These are phyloP conservation scores for Leuctra nigra DNA, from an alignment of 2,888 invertebrate species.

Conservation along the genomic window DNA sequence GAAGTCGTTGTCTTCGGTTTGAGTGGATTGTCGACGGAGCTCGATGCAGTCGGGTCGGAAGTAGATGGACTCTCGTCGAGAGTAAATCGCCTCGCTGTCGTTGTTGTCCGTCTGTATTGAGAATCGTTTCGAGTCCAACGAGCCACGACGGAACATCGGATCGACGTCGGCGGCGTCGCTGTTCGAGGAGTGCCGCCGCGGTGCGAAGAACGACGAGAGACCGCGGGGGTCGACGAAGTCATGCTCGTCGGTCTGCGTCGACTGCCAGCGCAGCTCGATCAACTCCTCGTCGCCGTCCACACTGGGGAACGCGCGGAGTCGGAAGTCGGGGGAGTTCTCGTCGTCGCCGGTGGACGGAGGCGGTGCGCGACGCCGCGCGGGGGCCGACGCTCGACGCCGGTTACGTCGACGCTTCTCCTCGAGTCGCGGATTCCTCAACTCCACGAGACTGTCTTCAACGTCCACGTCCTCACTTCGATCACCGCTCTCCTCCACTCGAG, in stretches of 20 bases:
- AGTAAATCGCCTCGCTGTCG: conserved; percentile 6
- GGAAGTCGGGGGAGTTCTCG: background rate
- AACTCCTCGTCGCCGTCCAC: conserved; percentile 3
- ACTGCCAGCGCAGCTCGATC: conserved; percentile 14
- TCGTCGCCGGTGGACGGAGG: background rate
- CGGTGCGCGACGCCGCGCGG: background rate
- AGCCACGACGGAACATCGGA: background rate
- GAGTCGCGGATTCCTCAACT: background rate
- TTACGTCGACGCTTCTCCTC: background rate
- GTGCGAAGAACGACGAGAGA: background rate
- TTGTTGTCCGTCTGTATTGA: conserved; percentile 8
- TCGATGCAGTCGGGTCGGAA: conserved; percentile 15
- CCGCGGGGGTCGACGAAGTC: too few relatives aligned
- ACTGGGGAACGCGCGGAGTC: background rate
- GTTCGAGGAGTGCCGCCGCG: background rate
- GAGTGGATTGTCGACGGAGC: conserved; percentile 9
- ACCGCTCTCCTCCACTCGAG: background rate
- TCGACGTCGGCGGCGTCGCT: conserved; percentile 6
- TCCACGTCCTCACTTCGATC: background rate
- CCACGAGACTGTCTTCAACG: background rate
- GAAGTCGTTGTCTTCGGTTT: conserved; percentile 14
- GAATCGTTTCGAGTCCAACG: conserved; percentile 6
- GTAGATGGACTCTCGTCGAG: conserved; percentile 13
- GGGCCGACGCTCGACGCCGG: background rate
- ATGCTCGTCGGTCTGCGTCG: conserved; percentile 11